These are phyloP conservation scores for Hyperoplus immaculatus DNA, from an alignment of 2,797 vertebrate species.

Conservation along the genomic window DNA sequence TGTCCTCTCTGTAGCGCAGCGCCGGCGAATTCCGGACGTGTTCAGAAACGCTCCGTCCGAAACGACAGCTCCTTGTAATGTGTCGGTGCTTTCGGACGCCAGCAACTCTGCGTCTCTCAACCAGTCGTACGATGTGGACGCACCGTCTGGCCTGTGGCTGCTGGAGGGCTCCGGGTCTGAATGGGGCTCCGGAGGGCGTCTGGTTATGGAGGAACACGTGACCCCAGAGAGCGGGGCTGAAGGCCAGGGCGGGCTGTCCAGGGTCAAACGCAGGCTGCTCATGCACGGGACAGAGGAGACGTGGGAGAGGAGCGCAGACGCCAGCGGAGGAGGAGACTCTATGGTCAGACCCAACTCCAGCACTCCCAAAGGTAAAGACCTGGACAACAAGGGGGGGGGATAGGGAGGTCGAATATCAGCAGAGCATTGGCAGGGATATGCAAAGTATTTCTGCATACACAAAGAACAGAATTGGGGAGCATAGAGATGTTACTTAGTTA, in stretches of 20 bases:
- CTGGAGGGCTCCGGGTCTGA: constrained; percentile 32
- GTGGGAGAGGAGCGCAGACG: background rate
- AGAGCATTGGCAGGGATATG: background rate
- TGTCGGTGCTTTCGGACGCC: constrained; percentile 53
- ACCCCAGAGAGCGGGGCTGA: constrained; percentile 71
- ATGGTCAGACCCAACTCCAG: constrained; percentile 51
- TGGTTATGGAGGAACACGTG: constrained; percentile 47
- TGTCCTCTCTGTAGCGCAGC: constrained; percentile 64
- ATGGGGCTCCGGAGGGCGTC: constrained; percentile 7
- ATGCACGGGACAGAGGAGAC: constrained; percentile 69
- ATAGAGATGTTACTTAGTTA: too few species aligned
- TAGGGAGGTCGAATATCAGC: background rate
- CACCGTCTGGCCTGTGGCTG: constrained; percentile 79
- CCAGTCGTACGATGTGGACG: constrained; percentile 80
- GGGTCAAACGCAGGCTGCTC: constrained; percentile 83
- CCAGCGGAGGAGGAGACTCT: background rate
- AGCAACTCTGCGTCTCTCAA: constrained; percentile 70
- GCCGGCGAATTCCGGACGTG: constrained; percentile 60
- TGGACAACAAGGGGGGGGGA: background rate
- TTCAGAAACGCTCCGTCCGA: constrained; percentile 58
- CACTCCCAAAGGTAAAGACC: constrained; percentile 69
- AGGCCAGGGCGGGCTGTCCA: constrained; percentile 53
- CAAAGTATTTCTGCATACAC: background rate
- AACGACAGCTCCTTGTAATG: background rate
- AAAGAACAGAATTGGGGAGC: background rate